Conservation (phyloP, 2,888 invertebrate species). For the Scaptomyza tumidula region DNA sequence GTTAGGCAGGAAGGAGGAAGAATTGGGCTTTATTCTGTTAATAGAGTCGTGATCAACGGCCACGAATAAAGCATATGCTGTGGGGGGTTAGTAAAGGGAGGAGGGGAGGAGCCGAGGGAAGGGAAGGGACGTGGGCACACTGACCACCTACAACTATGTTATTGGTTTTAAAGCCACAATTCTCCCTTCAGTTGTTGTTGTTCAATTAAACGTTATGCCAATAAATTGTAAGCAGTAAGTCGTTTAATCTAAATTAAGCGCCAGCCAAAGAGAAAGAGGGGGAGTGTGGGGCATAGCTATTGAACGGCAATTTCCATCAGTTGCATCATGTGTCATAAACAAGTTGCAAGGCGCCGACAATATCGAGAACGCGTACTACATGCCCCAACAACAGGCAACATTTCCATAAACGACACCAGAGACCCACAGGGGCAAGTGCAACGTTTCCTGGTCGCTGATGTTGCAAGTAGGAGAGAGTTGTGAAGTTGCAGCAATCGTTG, state of each 20-base stretch:
- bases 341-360: slow-evolving; percentile 82
- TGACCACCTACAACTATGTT: slow-evolving; percentile 59
- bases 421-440: slow-evolving; percentile 63
- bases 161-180: slow-evolving; percentile 50
- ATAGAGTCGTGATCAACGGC: slow-evolving; percentile 81
- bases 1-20: background rate
- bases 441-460: slow-evolving; percentile 61
- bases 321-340: slow-evolving; percentile 83
- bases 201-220: slow-evolving; percentile 81
- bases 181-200: slow-evolving; percentile 40
- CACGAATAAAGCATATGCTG: slow-evolving; percentile 68
- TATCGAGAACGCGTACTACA: slow-evolving; percentile 39
- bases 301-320: slow-evolving; percentile 76
- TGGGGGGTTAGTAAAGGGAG: background rate
- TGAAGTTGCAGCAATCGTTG: slow-evolving; percentile 6
- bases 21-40: slow-evolving; percentile 45
- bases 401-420: slow-evolving; percentile 68
- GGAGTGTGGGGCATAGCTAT: slow-evolving; percentile 30
- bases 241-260: slow-evolving; percentile 82
- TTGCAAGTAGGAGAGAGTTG: background rate
- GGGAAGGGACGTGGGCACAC: no score
- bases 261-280: slow-evolving; percentile 24
- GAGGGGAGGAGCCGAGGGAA: no score
- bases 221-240: slow-evolving; percentile 81
- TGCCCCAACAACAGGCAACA: slow-evolving; percentile 32